Conservation (phyloP, 2,888 invertebrate genomes). For the Choreutis nemorana region DNA sequence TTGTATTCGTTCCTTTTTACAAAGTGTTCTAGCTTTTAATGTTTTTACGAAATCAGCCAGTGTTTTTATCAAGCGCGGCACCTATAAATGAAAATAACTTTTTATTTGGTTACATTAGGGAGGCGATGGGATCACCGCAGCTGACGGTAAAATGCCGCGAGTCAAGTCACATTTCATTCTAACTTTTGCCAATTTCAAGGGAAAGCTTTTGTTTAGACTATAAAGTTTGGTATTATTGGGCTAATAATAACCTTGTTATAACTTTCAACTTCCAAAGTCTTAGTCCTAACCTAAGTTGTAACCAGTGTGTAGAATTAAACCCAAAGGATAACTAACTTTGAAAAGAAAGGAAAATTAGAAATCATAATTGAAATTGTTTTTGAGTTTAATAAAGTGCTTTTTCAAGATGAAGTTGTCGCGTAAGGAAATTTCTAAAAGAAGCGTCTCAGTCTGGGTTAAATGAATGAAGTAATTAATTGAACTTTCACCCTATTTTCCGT, state of each 20-base stretch:
- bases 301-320: slow-evolving; percentile 1
- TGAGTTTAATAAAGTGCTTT: slow-evolving; percentile 18
- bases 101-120: slow-evolving; percentile 49
- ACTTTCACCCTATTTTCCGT: slow-evolving; percentile 65
- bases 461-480: slow-evolving; percentile 67
- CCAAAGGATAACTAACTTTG: slow-evolving; percentile 1
- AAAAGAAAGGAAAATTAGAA: slow-evolving; percentile 8
- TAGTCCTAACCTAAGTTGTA: slow-evolving; percentile 7
- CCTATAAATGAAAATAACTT: slow-evolving; percentile 43
- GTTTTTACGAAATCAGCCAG: background rate
- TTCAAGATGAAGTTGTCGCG: slow-evolving; percentile 43
- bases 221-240: slow-evolving; percentile 43
- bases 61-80: slow-evolving; percentile 16
- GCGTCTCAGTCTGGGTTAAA: slow-evolving; percentile 46
- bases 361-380: too few species aligned
- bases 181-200: slow-evolving; percentile 57
- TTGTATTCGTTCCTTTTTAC: too few species aligned
- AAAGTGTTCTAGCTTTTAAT: background rate
- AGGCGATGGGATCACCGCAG: slow-evolving; percentile 55
- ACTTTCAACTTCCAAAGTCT: slow-evolving; percentile 11
- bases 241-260: slow-evolving; percentile 29
- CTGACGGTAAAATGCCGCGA: slow-evolving; percentile 49
- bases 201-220: slow-evolving; percentile 44
- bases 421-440: slow-evolving; percentile 53
- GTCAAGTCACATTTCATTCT: slow-evolving; percentile 55